Base-by-base conservation (phyloP, 92 coral and sea anemone species). In the Siderastrea siderea region DNA sequence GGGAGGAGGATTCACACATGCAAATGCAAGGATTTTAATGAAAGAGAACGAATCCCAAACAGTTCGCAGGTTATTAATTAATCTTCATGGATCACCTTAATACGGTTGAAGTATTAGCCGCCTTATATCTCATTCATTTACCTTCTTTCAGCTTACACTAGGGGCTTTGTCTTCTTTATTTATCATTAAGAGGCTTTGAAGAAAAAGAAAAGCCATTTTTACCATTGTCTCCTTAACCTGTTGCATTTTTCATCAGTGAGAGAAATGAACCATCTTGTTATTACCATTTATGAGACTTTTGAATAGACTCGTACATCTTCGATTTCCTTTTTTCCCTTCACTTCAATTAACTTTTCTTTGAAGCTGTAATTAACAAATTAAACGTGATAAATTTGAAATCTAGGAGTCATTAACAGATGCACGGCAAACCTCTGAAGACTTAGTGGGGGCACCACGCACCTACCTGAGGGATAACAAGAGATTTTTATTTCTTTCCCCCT, bases 181-280 rank as follows among this genome's bases (percentile, higher is more conserved):
- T 52, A 52, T 49, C 43, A 17, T 67, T 50, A 45, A 66, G 58
- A 47, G 3, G 48, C 11, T 65, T 64, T 80, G 10, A 67, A 53
- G 75, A 80, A 65, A 10, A 48, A 45, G 71, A 65, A 10, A 48
- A 45, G 71, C 43, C 44, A 45, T 55, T 7, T 44, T 77, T 48
- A 2, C 61, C 26, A 17, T 71, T 73, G 87, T 74, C 62, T 14
- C 4, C 13, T 60, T 58, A 72, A 83, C 80, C 87, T 73, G 87
- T 72, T 60, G 79, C 61, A 46, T 59, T 83, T 51, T 74, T 50
- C 63, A 71, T n/a, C 60, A 83, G 48, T 73, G n/a, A 49, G 71
- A 53, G 38, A 60, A 59, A 83, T 69, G 51, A 71, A 72, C 47
- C 49, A 14, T 62, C 38, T 52, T 60, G 72, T 7, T 74, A 13